Evolutionary conservation across 2,113 vertebrate genomes (phyloP), one percentile per base, ranked within the genome.

Genomic region (Aegotheles bennettii): DNA sequence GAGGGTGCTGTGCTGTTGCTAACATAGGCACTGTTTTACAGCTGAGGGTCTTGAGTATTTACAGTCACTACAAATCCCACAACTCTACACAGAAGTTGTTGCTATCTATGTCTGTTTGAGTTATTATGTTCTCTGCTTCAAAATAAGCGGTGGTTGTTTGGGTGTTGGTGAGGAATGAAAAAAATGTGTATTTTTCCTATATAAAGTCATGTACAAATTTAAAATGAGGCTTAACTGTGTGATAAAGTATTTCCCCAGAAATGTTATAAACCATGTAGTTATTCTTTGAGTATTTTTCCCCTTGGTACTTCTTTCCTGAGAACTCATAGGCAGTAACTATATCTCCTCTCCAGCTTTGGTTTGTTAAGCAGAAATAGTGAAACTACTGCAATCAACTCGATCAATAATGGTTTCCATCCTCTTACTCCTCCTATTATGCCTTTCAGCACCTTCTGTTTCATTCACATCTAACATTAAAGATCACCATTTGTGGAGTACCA

Each of bases 341-440:
- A 59, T 31, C 43, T 68, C 25, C 69, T 74, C 16, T 60, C 28
- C 50, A 79, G 16, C 29, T 86, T 65, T 59, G 54, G 48, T 89
- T 26, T 56, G 26, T 56, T 56, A 74, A 83, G 50, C 35, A 65
- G 25, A 29, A 31, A 35, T 11, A 26, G 50, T 24, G 35, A 54
- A 91, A 74, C 54, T 20, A 23, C 43, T 54, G 54, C 70, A 51
- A 48, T 43, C 35, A 14, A 2, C 16, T 17, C 28, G 17, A 54
- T 0, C 57, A 47, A n/a, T 15, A 40, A 54, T 4, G 13, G 33
- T 35, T 77, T 74, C 60, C 45, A 36, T 45, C 75, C 60, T 64
- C 28, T 29, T 26, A 40, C 13, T 59, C 6, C 13, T 59, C 6
- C 51, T 60, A 3, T 21, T 21, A 16, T 0, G 1, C 7, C 14